Evolutionary conservation across 1,140 invertebrate genomes (phyloP), one percentile per base, ranked within the genome.

Genomic region (Platyura marginata): DNA sequence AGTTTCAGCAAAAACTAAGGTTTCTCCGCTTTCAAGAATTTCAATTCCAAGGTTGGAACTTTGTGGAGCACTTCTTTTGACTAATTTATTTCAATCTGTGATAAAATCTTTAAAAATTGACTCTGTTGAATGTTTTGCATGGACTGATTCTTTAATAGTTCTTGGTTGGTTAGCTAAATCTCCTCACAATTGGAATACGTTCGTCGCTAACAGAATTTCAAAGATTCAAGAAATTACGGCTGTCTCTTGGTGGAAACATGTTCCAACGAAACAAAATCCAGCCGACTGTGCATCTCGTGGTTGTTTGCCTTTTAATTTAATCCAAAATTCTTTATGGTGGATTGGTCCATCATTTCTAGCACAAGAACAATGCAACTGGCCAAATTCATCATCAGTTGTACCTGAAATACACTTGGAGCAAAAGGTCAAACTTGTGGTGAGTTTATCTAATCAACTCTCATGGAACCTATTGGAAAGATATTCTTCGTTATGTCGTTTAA

Each of bases 131-230:
- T 34, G 32, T 34, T 18, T 38, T 38, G 6, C 10, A 3, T 18
- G 4, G 20, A 29, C 25, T 29, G 25, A 8, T 29, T 29, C 13
- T 8, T 29, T 29, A 29, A 8, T 36, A 10, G 34, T 18, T 10
- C 15, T 36, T 6, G 10, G 6, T n/a, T 36, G 34, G 34, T n/a
- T 36, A 6, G 15, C 6, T 5, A n/a, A 10, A n/a, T 15, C 10
- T 18, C 10, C 16, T 6, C 6, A 36, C 16, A 6, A 36, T 10
- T 18, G 10, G 16, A 36, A 36, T 6, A 18, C 15, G 6, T 64
- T 56, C 46, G 59, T 63, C 1, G 55, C 53, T 2, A 63, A 60
- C 43, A 36, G 60, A 34, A 46, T 62, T 0, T 23, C 46, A 4
- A 44, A 53, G 45, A 61, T 63, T 16, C 56, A 57, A 38, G 45